Evolutionary conservation across 2,888 invertebrate genomes (phyloP).

Genomic region (Endomychus coccineus): DNA sequence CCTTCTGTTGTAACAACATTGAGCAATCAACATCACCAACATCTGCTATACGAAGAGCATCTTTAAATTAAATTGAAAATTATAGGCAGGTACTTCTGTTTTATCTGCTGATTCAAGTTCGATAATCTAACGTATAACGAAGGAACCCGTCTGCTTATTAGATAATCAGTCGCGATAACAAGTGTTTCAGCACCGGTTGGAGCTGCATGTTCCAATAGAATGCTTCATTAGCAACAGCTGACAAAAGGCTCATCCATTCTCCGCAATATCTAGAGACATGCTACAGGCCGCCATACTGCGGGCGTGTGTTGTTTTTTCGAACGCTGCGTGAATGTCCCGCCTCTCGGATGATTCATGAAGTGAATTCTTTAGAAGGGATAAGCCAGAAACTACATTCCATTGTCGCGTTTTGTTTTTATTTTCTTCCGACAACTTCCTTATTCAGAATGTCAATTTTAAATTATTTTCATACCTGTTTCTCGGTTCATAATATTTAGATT

Average conservation of each 20-base stretch:
- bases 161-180: slow-evolving; percentile 16
- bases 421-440: slow-evolving; percentile 3
- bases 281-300: slow-evolving; percentile 36
- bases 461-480: slow-evolving; percentile 11
- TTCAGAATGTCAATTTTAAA: slow-evolving; percentile 13
- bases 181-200: slow-evolving; percentile 24
- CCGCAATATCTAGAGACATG: slow-evolving; percentile 15
- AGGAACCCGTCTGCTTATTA: neutral
- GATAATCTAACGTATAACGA: too few species aligned
- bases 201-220: slow-evolving; percentile 26
- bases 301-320: slow-evolving; percentile 38
- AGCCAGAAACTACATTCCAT: slow-evolving; percentile 17
- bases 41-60: too few species aligned
- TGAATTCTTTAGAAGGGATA: too few species aligned
- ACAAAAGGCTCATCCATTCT: slow-evolving; percentile 21
- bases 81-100: too few species aligned
- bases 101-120: too few species aligned
- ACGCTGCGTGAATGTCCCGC: slow-evolving; percentile 31
- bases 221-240: slow-evolving; percentile 29
- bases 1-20: too few species aligned
- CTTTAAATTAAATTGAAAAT: too few species aligned
- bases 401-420: slow-evolving; percentile 17
- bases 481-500: slow-evolving; percentile 15
- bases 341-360: slow-evolving; percentile 36
- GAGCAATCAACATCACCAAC: too few species aligned